A percentile compares a stretch with the other conserved stretches of the same genome.
These are phyloP conservation scores for Phalacrocorax aristotelis DNA, from an alignment of 2,113 vertebrate species.

Conservation along the genomic window DNA sequence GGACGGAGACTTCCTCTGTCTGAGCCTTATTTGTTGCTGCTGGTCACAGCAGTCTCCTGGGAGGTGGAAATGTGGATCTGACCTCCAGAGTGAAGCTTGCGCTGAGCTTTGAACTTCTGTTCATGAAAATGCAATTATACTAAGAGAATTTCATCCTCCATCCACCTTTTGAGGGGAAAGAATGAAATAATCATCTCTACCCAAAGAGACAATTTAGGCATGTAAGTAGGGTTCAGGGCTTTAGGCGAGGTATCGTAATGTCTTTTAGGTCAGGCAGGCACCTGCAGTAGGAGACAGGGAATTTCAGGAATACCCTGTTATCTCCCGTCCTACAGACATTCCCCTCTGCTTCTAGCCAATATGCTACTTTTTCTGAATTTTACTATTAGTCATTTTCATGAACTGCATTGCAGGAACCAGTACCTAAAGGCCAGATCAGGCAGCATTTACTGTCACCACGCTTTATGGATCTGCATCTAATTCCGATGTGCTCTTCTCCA, in stretches of 20 bases:
- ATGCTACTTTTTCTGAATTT: not conserved
- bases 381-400: not conserved
- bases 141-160: not conserved
- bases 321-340: not conserved
- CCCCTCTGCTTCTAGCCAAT: not conserved
- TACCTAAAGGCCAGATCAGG: not conserved
- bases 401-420: not conserved
- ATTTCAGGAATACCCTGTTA: not conserved
- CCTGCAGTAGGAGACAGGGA: not conserved
- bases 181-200: not conserved
- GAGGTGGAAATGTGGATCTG: not conserved
- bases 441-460: rapidly evolving
- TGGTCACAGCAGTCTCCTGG: not conserved
- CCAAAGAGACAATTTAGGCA: not conserved
- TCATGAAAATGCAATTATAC: not conserved
- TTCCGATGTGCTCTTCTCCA: not conserved
- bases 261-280: not conserved
- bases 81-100: not conserved
- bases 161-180: not conserved
- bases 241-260: rapidly evolving
- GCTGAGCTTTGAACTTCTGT: not conserved
- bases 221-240: not conserved
- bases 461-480: not conserved
- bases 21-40: not conserved
- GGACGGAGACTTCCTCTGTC: not conserved